A percentile compares a stretch with the other conserved stretches of the same genome.
Conservation (phyloP, 1,140 invertebrate species). For the Bombus confusus region DNA sequence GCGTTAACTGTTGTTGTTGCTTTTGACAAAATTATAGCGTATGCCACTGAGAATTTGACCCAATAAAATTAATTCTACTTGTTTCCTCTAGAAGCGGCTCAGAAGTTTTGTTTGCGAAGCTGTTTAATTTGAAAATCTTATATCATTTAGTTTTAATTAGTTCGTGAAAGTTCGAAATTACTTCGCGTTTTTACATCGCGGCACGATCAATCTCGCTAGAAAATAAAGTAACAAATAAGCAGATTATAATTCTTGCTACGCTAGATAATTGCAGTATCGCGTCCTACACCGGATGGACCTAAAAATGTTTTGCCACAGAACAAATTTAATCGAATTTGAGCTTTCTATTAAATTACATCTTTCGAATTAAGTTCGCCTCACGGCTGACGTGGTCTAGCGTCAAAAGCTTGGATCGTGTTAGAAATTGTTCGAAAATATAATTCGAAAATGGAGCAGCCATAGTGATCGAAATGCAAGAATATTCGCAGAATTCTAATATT, state of each 20-base stretch:
- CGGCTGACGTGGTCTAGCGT: background rate
- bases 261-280: background rate
- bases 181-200: background rate
- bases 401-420: background rate
- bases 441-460: no score
- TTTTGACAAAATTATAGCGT: no score
- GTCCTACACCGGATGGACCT: background rate
- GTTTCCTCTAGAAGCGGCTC: background rate
- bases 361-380: background rate
- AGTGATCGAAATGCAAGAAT: background rate
- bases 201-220: background rate
- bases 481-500: background rate
- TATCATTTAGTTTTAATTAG: no score
- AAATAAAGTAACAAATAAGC: background rate
- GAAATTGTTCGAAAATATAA: background rate
- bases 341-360: slow-evolving; percentile 19
- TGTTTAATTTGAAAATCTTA: no score
- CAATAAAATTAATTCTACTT: background rate
- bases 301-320: background rate
- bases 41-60: background rate
- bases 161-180: no score
- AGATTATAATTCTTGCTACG: background rate
- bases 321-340: slow-evolving; percentile 10
- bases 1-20: no score
- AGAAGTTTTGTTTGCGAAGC: no score